Base-by-base conservation (phyloP, 2,113 vertebrate species). In the Myotis lucifugus region DNA sequence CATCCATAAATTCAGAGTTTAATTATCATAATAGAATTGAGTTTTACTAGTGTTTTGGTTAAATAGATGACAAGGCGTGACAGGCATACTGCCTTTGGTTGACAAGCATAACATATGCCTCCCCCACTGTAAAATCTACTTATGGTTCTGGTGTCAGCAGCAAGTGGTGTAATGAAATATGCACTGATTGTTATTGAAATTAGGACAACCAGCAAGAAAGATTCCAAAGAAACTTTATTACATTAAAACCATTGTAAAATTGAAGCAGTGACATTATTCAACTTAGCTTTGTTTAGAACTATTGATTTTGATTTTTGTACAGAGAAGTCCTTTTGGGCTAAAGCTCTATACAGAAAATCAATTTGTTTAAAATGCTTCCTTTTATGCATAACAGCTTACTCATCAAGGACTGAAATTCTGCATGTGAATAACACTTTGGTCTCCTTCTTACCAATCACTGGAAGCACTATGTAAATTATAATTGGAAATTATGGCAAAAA, bases 281-380 rank as follows among this genome's bases (percentile, higher is more conserved):
- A 97, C 98, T 97, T 97, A 90, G 61, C 96, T 96, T 97, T 98
- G 85, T 94, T 97, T 96, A 96, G 87, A 96, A 98, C 96, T 98
- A 98, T 98, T 54, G 96, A 98, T 98, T 97, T 70, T 94, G 95
- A 97, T 91, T 97, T 97, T 97, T 91, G 54, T 70, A 96, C 78
- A 96, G 94, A 97, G 97, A 94, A 95, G 93, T 94, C 96, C 95
- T 98, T 98, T 97, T 42, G 66, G 94, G 82, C 94, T 97, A 93
- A 92, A 85, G 72, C 92, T 92, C 94, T 93, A 90, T 87, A 90
- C 70, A 95, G 94, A 96, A 98, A 98, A 98, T 97, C 97, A 97
- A 98, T 98, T 98, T 97, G 29, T 89, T 96, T 97, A 78, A 97
- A 97, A 93, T 29, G 18, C 85, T 97, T 96, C 81, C 77, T 96